phyloP scores from a whole-genome alignment of 2,888 invertebrate genomes.

The Trichogramma evanescens region DNA sequence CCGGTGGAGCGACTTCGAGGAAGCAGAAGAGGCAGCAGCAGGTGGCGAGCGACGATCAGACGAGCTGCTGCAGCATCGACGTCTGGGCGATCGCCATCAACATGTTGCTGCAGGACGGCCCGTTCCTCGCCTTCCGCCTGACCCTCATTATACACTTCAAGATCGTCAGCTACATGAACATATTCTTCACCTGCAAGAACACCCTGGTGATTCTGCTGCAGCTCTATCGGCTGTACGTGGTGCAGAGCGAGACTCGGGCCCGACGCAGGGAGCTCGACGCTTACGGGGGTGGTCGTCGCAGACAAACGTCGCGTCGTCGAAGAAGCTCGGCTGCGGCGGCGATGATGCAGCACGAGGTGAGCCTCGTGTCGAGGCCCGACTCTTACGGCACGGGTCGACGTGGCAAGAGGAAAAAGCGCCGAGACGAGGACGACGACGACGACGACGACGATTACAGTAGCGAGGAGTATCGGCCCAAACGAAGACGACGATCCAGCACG shows the following conservation, averaged over 20 bases:
- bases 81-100: slow-evolving; percentile 84
- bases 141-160: slow-evolving; percentile 80
- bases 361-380: slow-evolving; percentile 35
- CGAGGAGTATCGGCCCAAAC: slow-evolving; percentile 27
- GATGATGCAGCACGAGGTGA: slow-evolving; percentile 28
- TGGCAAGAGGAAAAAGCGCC: neutral
- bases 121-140: slow-evolving; percentile 78
- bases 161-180: slow-evolving; percentile 90
- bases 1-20: slow-evolving; percentile 35
- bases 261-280: slow-evolving; percentile 32
- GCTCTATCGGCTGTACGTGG: slow-evolving; percentile 74
- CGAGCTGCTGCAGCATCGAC: slow-evolving; percentile 79
- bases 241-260: slow-evolving; percentile 60
- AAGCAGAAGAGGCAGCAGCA: slow-evolving; percentile 40
- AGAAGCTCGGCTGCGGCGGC: too few species aligned
- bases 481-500: slow-evolving; percentile 22
- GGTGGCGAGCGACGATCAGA: slow-evolving; percentile 34
- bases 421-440: neutral
- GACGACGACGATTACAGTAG: neutral
- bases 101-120: slow-evolving; percentile 76
- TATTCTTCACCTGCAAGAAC: slow-evolving; percentile 92
- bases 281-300: too few species aligned
- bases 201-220: slow-evolving; percentile 82
- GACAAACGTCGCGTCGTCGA: too few species aligned
- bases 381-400: slow-evolving; percentile 6